Conservation (phyloP, 2,113 vertebrate species). For the Montifringilla adamsi region DNA sequence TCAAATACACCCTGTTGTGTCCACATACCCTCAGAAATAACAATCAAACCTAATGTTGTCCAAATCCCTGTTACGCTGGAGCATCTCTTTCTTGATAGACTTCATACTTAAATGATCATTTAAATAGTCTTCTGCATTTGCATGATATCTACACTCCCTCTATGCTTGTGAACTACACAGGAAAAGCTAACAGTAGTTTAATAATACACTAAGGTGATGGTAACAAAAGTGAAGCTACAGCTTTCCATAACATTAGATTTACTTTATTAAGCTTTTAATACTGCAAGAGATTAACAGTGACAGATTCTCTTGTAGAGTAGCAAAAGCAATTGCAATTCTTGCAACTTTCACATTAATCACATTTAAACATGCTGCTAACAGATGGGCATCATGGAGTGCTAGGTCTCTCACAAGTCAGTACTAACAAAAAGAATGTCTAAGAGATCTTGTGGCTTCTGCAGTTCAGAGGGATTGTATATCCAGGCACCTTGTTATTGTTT, state of each 20-base stretch:
- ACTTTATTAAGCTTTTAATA: constrained; percentile 67
- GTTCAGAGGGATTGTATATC: constrained; percentile 1
- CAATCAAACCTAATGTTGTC: neutral
- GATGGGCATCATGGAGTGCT: constrained; percentile 15
- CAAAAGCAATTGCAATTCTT: constrained; percentile 46
- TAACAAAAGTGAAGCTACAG: constrained; percentile 37
- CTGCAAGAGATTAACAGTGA: constrained; percentile 63
- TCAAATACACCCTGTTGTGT: neutral
- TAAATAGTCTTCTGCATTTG: neutral
- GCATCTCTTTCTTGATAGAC: neutral
- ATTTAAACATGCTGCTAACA: constrained; percentile 57
- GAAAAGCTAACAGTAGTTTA: neutral
- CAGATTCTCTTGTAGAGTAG: constrained; percentile 52
- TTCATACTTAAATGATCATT: neutral
- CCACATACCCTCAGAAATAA: neutral
- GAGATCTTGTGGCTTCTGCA: constrained; percentile 6
- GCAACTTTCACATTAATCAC: constrained; percentile 59
- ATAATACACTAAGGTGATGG: constrained; percentile 25
- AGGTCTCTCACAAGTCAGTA: constrained; percentile 26
- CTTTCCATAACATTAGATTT: constrained; percentile 48
- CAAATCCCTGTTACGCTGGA: neutral
- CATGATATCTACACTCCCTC: neutral
- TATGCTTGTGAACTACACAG: neutral
- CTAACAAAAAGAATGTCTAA: constrained; percentile 34
- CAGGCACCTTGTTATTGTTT: constrained; percentile 25